These are phyloP conservation scores for Drosophila kuntzei DNA, from an alignment of 2,888 invertebrate genomes.

Conservation along the genomic window DNA sequence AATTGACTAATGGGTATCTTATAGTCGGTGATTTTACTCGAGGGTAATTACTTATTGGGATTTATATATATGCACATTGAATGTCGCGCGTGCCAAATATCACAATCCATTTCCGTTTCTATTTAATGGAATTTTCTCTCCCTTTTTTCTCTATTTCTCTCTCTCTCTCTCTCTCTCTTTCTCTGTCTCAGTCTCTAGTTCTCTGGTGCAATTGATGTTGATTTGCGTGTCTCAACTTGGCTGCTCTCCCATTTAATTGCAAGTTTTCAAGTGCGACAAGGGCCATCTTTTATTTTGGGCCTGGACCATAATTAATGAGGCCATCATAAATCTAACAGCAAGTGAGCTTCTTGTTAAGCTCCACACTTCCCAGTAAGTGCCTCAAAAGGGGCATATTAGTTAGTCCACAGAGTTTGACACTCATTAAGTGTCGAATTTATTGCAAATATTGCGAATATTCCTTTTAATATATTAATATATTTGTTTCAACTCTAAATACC, in stretches of 20 bases:
- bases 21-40: neutral
- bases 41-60: neutral
- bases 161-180: neutral
- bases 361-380: neutral
- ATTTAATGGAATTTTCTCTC: slow-evolving; percentile 27
- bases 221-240: slow-evolving; percentile 71
- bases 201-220: slow-evolving; percentile 72
- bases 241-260: slow-evolving; percentile 67
- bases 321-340: slow-evolving; percentile 73
- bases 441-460: neutral
- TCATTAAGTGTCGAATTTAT: neutral
- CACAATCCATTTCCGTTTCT: slow-evolving; percentile 53
- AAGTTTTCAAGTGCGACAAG: slow-evolving; percentile 67
- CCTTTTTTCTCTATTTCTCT: too few species aligned
- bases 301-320: slow-evolving; percentile 73
- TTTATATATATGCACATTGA: slow-evolving; percentile 54
- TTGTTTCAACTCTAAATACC: neutral
- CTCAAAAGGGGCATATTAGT: slow-evolving; percentile 31
- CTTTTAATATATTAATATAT: neutral
- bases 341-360: slow-evolving; percentile 21
- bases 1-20: neutral
- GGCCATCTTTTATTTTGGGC: slow-evolving; percentile 59
- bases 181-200: neutral
- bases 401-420: neutral
- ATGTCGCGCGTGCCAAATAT: slow-evolving; percentile 72